Percentiles rank a stretch among this genome's conserved stretches.
phyloP scores from a whole-genome alignment of 1,140 invertebrate species.

The Condylostylus longicornis region DNA sequence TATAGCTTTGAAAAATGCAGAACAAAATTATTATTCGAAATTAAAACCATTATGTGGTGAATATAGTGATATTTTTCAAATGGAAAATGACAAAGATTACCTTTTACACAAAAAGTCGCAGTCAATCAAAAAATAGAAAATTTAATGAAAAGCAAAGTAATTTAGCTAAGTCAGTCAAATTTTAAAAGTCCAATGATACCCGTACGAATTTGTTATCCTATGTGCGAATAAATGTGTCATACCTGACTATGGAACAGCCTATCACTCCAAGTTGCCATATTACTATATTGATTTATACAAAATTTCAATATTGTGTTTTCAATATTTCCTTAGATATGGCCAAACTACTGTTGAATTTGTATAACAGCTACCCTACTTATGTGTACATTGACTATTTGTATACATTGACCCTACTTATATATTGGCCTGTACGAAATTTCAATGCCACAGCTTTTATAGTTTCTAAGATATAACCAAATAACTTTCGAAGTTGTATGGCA shows the following conservation, averaged over 20 bases:
- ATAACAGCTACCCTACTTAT: no score
- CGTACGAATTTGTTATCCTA: no score
- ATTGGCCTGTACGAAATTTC: no score
- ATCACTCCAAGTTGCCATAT: constrained; percentile 32
- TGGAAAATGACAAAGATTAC: not conserved
- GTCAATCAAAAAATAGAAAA: constrained; percentile 1
- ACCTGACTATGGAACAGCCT: constrained; percentile 4
- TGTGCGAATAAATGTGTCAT: constrained; percentile 1
- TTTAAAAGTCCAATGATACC: constrained; percentile 4
- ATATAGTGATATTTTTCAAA: not conserved
- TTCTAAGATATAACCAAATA: no score
- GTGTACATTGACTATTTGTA: no score
- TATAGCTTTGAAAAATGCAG: no score
- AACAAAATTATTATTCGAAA: no score
- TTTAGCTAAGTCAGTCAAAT: not conserved
- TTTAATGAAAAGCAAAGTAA: constrained; percentile 1
- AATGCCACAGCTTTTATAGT: no score
- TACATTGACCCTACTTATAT: no score
- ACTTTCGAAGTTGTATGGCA: no score
- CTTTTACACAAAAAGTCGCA: constrained; percentile 1
- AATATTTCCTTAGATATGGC: no score
- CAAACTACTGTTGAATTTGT: no score
- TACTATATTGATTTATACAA: constrained; percentile 25
- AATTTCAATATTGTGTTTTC: constrained; percentile 29
- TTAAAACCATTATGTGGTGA: not conserved